These are phyloP conservation scores for Oryzias celebensis DNA, from an alignment of 2,113 vertebrate genomes.

Conservation along the genomic window DNA sequence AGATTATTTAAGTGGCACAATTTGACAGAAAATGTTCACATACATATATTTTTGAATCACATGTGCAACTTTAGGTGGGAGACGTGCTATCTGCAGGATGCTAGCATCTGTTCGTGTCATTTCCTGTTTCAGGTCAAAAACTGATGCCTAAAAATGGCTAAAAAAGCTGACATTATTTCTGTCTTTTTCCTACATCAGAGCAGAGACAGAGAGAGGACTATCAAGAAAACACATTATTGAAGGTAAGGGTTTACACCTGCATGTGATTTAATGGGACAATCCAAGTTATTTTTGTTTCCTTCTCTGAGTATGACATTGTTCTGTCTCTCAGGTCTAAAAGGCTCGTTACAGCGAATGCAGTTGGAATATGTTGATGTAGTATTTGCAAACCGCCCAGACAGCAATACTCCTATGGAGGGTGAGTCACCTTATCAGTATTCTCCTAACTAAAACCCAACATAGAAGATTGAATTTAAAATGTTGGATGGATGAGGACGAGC, in stretches of 20 bases:
- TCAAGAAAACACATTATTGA: conserved; percentile 75
- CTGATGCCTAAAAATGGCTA: background rate
- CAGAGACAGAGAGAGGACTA: conserved; percentile 72
- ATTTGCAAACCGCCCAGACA: conserved; percentile 95
- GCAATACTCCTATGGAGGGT: conserved; percentile 99
- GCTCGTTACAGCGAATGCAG: conserved; percentile 94
- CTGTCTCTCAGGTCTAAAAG: conserved; percentile 85
- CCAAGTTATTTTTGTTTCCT: background rate
- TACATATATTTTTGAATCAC: background rate
- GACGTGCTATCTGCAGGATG: background rate
- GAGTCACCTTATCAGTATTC: conserved; percentile 55
- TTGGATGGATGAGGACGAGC: too few relatives aligned
- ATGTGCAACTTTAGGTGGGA: background rate
- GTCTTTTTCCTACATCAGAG: conserved; percentile 55
- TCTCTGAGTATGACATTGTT: background rate
- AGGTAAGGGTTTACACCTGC: conserved; percentile 39
- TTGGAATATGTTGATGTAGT: conserved; percentile 97
- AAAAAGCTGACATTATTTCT: background rate
- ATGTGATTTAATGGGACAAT: background rate
- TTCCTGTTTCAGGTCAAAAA: background rate
- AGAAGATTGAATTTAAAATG: too few relatives aligned
- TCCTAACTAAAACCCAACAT: background rate
- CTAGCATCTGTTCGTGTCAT: too few relatives aligned
- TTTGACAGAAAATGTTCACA: background rate
- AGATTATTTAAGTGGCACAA: background rate